Conservation (phyloP, 2,888 invertebrate genomes). For the Caenorhabditis sp. region DNA sequence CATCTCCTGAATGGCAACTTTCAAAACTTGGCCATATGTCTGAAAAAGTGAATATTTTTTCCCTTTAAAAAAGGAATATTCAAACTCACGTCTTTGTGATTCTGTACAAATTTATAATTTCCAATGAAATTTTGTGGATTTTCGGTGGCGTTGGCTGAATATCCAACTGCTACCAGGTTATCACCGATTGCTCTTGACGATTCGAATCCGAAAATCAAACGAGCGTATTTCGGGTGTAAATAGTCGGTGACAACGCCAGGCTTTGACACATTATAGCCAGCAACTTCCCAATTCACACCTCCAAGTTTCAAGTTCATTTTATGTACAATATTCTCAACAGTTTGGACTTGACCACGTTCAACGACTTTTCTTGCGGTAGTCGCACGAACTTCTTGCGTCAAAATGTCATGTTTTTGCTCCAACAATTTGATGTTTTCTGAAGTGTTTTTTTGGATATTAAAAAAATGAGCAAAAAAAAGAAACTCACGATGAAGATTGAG, state of each 20-base stretch:
- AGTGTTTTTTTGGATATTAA: not conserved
- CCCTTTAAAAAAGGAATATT: not conserved
- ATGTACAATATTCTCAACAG: slow-evolving; percentile 6
- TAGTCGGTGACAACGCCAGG: not conserved
- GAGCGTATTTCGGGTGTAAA: no score
- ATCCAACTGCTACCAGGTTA: slow-evolving; percentile 5
- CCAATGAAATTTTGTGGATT: slow-evolving; percentile 17
- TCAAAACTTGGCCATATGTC: not conserved
- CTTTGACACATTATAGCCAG: not conserved
- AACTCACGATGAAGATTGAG: not conserved
- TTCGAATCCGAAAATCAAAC: not conserved
- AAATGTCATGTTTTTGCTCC: slow-evolving; percentile 15
- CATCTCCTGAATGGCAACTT: slow-evolving; percentile 4
- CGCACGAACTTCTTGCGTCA: slow-evolving; percentile 8
- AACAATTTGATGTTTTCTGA: slow-evolving; percentile 4
- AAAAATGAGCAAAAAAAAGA: not conserved
- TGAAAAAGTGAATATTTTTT: not conserved
- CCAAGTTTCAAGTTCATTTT: slow-evolving; percentile 1
- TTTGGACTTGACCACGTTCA: not conserved
- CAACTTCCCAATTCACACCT: not conserved
- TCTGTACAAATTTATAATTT: slow-evolving; percentile 16
- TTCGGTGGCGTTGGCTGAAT: slow-evolving; percentile 8
- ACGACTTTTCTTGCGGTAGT: not conserved
- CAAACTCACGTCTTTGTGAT: not conserved
- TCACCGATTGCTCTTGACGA: not conserved